Conservation (phyloP, 2,113 vertebrate genomes). For the Aegotheles bennettii region DNA sequence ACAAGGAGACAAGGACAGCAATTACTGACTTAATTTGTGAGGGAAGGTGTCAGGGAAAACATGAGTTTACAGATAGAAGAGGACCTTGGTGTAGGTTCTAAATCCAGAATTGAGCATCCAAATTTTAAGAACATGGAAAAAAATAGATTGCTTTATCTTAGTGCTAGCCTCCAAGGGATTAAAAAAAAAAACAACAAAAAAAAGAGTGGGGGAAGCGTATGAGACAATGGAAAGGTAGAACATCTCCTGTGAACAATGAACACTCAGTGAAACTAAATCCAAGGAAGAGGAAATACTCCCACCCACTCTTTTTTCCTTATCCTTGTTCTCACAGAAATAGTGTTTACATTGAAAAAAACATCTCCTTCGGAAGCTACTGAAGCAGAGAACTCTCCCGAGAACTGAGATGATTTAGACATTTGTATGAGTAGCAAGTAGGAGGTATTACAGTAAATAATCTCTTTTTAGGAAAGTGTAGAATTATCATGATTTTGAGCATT, state of each 20-base stretch:
- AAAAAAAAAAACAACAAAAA: not conserved
- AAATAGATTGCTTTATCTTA: not conserved
- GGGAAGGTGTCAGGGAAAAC: not conserved
- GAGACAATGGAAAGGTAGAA: slow-evolving; percentile 45
- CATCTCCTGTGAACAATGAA: slow-evolving; percentile 31
- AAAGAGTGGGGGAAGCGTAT: not conserved
- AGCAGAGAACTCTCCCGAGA: not conserved
- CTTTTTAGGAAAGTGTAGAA: not conserved
- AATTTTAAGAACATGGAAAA: not conserved
- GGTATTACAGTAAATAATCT: not conserved
- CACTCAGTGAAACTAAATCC: not conserved
- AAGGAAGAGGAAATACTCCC: slow-evolving; percentile 46
- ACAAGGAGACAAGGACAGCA: not conserved
- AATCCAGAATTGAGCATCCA: not conserved
- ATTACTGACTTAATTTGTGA: not conserved
- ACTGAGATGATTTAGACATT: not conserved
- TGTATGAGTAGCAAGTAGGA: not conserved
- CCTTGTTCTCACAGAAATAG: slow-evolving; percentile 15
- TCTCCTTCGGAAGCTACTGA: not conserved
- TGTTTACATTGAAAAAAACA: not conserved
- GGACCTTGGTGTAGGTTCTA: not conserved
- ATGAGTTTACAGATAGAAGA: not conserved
- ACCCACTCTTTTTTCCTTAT: slow-evolving; percentile 21
- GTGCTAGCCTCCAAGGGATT: not conserved
- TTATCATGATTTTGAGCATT: not conserved